Percentiles rank a stretch among this genome's conserved stretches.
These are phyloP conservation scores for Microtus montanus DNA, from an alignment of 2,113 vertebrate genomes.

Conservation along the genomic window DNA sequence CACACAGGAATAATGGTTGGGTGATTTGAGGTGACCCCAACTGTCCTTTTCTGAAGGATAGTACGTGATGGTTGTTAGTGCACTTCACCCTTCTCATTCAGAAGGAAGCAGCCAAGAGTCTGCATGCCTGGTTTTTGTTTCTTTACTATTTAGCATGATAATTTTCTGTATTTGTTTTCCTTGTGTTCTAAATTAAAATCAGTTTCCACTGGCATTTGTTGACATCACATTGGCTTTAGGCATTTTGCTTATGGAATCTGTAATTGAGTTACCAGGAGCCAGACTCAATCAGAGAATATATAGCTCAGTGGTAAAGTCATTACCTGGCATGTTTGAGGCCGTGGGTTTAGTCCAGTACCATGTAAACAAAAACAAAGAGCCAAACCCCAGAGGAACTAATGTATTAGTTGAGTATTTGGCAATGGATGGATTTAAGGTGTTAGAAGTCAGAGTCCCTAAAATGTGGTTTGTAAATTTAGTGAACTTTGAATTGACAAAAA, in stretches of 20 bases:
- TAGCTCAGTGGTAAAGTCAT: neutral
- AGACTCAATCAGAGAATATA: neutral
- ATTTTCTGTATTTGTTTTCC: constrained; percentile 40
- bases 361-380: neutral
- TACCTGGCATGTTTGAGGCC: neutral
- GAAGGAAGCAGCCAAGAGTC: neutral
- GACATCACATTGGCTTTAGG: constrained; percentile 29
- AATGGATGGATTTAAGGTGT: neutral
- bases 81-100: neutral
- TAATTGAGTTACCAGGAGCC: neutral
- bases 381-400: constrained; percentile 22
- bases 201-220: constrained; percentile 29
- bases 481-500: constrained; percentile 25
- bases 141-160: constrained; percentile 7
- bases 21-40: constrained; percentile 51
- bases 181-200: constrained; percentile 52
- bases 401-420: neutral
- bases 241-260: constrained; percentile 60
- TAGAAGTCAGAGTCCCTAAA: neutral
- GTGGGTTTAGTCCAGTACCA: neutral
- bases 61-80: constrained; percentile 26
- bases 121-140: constrained; percentile 31
- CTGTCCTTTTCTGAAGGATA: constrained; percentile 37
- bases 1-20: constrained; percentile 19
- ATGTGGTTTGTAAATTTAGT: neutral